These are phyloP conservation scores for Luehdorfia chinensis DNA, from an alignment of 1,140 invertebrate species.

Conservation along the genomic window DNA sequence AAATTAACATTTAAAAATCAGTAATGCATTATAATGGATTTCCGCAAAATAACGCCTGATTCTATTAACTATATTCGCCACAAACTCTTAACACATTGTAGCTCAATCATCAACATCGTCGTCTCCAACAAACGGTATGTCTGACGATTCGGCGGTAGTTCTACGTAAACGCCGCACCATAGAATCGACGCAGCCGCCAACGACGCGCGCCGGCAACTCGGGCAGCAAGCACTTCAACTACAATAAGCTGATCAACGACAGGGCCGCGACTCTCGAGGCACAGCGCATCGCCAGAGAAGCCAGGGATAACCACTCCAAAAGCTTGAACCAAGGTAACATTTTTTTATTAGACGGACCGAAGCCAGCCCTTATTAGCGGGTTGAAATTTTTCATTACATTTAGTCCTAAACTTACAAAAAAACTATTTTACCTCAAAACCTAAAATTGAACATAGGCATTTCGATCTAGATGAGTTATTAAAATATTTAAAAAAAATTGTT, in stretches of 20 bases:
- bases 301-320: slow-evolving; percentile 46
- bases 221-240: slow-evolving; percentile 86
- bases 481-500: no score
- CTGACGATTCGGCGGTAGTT: slow-evolving; percentile 39
- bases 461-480: no score
- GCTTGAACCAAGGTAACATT: slow-evolving; percentile 52
- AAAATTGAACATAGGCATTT: no score
- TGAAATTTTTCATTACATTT: no score
- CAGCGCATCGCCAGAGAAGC: slow-evolving; percentile 24
- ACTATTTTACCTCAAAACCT: no score
- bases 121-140: slow-evolving; percentile 20
- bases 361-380: no score
- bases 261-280: slow-evolving; percentile 30
- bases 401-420: no score
- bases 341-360: neutral
- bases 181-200: slow-evolving; percentile 67
- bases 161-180: slow-evolving; percentile 58
- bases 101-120: slow-evolving; percentile 18
- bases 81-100: no score
- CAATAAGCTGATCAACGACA: slow-evolving; percentile 85
- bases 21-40: no score
- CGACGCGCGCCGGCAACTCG: slow-evolving; percentile 73
- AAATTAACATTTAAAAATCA: no score
- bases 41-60: no score
- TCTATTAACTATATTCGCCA: no score